Conservation (phyloP, 2,888 invertebrate genomes). For the Nasonia oneida region DNA sequence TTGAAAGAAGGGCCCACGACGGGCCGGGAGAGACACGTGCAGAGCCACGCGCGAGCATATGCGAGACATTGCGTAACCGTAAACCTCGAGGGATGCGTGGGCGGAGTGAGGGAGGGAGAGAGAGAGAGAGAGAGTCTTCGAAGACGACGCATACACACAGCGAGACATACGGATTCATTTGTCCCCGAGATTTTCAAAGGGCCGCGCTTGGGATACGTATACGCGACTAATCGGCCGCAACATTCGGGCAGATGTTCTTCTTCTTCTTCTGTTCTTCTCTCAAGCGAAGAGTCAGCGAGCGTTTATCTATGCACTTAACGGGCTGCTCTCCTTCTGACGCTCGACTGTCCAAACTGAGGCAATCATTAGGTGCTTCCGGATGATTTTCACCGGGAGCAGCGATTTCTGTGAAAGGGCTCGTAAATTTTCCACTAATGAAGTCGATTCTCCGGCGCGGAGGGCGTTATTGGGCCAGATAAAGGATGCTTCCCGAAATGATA, state of each 20-base stretch:
- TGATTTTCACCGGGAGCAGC: slow-evolving; percentile 12
- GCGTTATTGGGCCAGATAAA: neutral
- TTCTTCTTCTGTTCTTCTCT: slow-evolving; percentile 58
- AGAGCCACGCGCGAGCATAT: slow-evolving; percentile 60
- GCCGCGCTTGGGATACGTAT: slow-evolving; percentile 53
- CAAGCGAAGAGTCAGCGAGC: slow-evolving; percentile 28
- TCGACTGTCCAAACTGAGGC: slow-evolving; percentile 44
- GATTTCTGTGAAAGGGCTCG: slow-evolving; percentile 5
- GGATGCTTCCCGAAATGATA: neutral
- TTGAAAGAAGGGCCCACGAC: neutral
- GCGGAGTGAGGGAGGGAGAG: slow-evolving; percentile 62
- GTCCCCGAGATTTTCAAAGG: slow-evolving; percentile 45
- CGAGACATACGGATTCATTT: slow-evolving; percentile 16
- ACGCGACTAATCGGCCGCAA: slow-evolving; percentile 70
- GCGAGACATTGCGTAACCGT: slow-evolving; percentile 73
- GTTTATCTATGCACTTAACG: slow-evolving; percentile 47
- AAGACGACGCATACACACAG: slow-evolving; percentile 38
- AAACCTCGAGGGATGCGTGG: slow-evolving; percentile 75
- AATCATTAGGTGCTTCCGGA: slow-evolving; percentile 54
- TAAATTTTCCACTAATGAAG: slow-evolving; percentile 46
- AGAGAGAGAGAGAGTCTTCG: slow-evolving; percentile 55
- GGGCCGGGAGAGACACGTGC: slow-evolving; percentile 18
- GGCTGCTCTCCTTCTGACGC: neutral
- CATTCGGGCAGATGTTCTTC: slow-evolving; percentile 71
- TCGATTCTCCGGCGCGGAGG: neutral